Conservation (phyloP, 2,113 vertebrate species). For the Ictidomys tridecemlineatus region DNA sequence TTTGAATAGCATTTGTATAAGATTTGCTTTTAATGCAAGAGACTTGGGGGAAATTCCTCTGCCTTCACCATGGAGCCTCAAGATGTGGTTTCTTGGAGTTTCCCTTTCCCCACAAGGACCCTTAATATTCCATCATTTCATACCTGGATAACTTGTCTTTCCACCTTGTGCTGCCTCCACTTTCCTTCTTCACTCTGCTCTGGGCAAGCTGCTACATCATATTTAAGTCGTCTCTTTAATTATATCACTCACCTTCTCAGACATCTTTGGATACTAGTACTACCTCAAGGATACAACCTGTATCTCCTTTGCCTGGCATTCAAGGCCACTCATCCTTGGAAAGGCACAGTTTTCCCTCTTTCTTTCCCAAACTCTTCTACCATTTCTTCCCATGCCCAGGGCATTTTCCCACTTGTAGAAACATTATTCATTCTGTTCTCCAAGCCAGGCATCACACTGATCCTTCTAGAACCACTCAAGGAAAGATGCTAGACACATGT, state of each 20-base stretch:
- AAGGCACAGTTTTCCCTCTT: background rate
- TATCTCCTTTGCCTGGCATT: background rate
- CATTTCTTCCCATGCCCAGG: background rate
- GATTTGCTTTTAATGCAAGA: background rate
- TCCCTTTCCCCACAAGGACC: too few species aligned
- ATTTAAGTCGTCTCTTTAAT: background rate
- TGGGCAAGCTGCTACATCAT: background rate
- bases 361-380: background rate
- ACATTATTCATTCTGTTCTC: background rate
- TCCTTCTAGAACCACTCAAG: background rate
- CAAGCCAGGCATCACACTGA: background rate
- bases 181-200: background rate
- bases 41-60: background rate
- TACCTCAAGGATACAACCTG: background rate
- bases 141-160: background rate
- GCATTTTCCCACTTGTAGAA: background rate
- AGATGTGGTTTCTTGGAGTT: background rate
- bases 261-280: background rate
- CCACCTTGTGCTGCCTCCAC: background rate
- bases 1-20: background rate
- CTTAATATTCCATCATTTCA: accelerated
- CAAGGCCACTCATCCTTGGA: background rate
- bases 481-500: background rate
- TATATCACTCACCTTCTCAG: background rate
- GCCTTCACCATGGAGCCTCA: too few species aligned